Base-by-base conservation (phyloP, 2,888 invertebrate species). In the Vanessa cardui region DNA sequence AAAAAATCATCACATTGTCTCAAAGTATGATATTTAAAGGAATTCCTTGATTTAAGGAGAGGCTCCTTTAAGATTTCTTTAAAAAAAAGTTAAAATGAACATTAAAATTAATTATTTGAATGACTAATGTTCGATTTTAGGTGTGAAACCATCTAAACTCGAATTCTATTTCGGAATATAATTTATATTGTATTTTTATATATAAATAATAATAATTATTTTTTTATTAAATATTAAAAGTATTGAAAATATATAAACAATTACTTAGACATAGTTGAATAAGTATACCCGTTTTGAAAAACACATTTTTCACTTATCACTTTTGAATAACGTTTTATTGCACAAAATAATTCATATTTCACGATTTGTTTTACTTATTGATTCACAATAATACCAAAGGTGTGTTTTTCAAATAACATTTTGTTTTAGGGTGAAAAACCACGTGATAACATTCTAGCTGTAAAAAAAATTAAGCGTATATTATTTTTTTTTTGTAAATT, bases 401-500 rank as follows among this genome's bases (percentile, higher is more conserved):
- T 69, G 58, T 69, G 62, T 62, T 66, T 66, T 52, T 65, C 58
- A 62, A 45, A 59, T 31, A 4, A 62, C 15, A 26, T 52, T 31
- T 61, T 59, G 20, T 56, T 58, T 26, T 85, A 88, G 83, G 79
- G 79, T 86, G 83, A 85, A 81, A 81, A 85, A 87, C 88, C 87
- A 90, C 90, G 90, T 90, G 90, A 91, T 90, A 89, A 83, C 82
- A 85, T 80, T 84, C 78, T 72, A 84, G 85, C 78, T 84, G 77
- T 87, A 83, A 79, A 31, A 12, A 80, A 83, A 80, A 82, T 76
- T 84, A 83, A 83, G 81, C 76, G 59, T 71, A 66, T 67, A 63
- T 33, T 63, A 59, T 60, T 52, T 52, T 47, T 60, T 59, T 62
- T 82, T 80, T 85, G 81, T 88, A 86, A 84, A 85, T 83, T 84